Conservation (phyloP, 2,888 invertebrate genomes). For the Linyphia triangularis region DNA sequence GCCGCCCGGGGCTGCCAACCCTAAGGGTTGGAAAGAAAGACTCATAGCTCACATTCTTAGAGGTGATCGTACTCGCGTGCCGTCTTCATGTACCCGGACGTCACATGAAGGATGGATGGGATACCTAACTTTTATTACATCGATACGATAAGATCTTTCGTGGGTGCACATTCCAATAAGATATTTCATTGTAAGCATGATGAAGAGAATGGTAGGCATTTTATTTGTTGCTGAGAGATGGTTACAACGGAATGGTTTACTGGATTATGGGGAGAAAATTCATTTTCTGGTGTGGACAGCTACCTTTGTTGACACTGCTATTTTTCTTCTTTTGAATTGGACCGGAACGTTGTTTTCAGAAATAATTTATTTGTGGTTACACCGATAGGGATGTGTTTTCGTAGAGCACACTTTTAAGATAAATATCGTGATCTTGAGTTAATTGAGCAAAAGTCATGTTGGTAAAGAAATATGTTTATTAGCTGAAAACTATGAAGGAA, state of each 20-base stretch:
- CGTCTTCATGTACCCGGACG: conserved; percentile 36
- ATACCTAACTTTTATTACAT: too few relatives aligned
- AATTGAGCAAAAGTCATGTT: too few relatives aligned
- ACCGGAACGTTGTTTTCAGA: conserved; percentile 31
- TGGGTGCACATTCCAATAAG: not conserved
- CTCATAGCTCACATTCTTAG: conserved; percentile 32
- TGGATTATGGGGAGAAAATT: not conserved
- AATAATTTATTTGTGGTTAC: too few relatives aligned
- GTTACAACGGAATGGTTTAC: not conserved
- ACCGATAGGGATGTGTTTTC: too few relatives aligned
- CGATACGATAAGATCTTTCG: too few relatives aligned
- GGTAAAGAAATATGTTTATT: too few relatives aligned
- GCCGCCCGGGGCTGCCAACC: conserved; percentile 19
- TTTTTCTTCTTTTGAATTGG: conserved; percentile 1
- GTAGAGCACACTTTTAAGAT: too few relatives aligned
- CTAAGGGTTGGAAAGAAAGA: conserved; percentile 28
- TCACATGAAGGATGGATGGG: conserved; percentile 46
- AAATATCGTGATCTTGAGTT: too few relatives aligned
- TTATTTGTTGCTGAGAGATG: not conserved
- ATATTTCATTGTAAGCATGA: not conserved
- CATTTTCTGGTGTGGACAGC: conserved; percentile 27
- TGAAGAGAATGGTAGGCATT: not conserved
- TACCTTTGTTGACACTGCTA: too few relatives aligned
- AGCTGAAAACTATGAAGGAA: too few relatives aligned
- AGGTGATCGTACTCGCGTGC: conserved; percentile 68